Conservation (phyloP, 2,797 vertebrate species). For the Bovichtus diacanthus region DNA sequence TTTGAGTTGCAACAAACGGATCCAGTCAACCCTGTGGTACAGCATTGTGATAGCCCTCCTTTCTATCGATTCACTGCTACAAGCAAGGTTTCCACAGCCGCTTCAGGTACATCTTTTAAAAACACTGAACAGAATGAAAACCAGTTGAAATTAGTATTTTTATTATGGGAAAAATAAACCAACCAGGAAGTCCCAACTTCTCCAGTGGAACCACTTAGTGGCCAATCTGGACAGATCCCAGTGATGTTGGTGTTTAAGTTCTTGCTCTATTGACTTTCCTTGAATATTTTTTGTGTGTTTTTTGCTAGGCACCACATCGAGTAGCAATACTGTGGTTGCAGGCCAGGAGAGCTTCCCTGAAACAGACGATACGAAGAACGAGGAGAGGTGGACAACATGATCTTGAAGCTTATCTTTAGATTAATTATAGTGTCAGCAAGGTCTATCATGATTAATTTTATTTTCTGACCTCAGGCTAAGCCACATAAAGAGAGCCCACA, state of each 20-base stretch:
- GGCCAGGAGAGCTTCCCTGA: constrained; percentile 93
- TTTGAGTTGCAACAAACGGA: constrained; percentile 98
- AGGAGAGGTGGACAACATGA: constrained; percentile 88
- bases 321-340: constrained; percentile 94
- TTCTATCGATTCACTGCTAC: constrained; percentile 96
- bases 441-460: neutral
- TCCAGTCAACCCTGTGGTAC: constrained; percentile 95
- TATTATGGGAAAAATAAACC: neutral
- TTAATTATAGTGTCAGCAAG: neutral
- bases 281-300: neutral
- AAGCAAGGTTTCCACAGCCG: constrained; percentile 90
- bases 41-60: constrained; percentile 96
- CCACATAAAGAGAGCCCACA: constrained; percentile 89
- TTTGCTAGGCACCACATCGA: constrained; percentile 92
- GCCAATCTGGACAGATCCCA: constrained; percentile 4
- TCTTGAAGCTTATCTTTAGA: constrained; percentile 13
- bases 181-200: constrained; percentile 17
- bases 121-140: neutral
- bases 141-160: neutral
- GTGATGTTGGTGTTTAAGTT: constrained; percentile 8
- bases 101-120: constrained; percentile 87
- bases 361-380: constrained; percentile 89
- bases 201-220: constrained; percentile 15
- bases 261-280: neutral
- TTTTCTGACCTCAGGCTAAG: constrained; percentile 79